Evolutionary conservation across 2,113 vertebrate species (phyloP).

Genomic region (Pycnonotus jocosus): DNA sequence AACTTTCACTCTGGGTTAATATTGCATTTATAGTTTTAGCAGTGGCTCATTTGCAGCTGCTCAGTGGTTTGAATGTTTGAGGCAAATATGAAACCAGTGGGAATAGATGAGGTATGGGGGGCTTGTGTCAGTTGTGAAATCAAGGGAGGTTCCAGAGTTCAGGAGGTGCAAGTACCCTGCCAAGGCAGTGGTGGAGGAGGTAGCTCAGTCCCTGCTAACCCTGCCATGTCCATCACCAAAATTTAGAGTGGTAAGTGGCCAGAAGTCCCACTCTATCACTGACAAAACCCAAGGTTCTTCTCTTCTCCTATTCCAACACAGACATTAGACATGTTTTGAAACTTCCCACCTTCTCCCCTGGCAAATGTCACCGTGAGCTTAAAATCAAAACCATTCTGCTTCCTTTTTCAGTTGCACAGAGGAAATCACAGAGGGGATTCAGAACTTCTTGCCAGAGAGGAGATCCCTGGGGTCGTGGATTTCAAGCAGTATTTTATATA

Average conservation of each 20-base stretch:
- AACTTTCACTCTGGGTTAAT: background rate
- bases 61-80: background rate
- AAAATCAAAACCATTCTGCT: background rate
- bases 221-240: background rate
- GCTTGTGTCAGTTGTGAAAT: background rate
- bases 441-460: constrained; percentile 36
- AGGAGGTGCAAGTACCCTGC: background rate
- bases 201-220: background rate
- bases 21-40: background rate
- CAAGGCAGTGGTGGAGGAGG: background rate
- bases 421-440: constrained; percentile 69
- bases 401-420: constrained; percentile 70
- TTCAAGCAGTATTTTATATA: constrained; percentile 63
- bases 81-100: background rate
- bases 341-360: background rate
- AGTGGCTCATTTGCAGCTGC: background rate
- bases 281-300: background rate
- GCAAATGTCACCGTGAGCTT: background rate
- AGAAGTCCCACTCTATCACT: background rate
- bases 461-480: constrained; percentile 69
- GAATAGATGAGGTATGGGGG: fast-evolving
- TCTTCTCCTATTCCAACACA: background rate
- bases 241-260: background rate
- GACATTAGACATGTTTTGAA: background rate
- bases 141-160: background rate